Evolutionary conservation across 2,113 vertebrate genomes (phyloP).

Genomic region (Chaenogobius annularis): DNA sequence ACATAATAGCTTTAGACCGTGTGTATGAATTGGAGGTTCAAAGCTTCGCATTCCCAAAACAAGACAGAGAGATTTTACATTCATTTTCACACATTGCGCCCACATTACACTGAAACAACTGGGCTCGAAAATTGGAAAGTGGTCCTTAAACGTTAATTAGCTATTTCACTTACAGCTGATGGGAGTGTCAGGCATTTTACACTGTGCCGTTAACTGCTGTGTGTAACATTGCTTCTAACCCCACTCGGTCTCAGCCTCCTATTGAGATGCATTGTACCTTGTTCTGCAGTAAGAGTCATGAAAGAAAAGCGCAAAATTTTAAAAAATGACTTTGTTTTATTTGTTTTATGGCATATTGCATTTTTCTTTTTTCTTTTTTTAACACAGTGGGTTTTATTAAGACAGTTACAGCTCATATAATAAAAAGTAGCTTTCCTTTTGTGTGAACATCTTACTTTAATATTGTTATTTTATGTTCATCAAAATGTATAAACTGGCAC

Average conservation of each 20-base stretch:
- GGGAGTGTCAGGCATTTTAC: conserved; percentile 1
- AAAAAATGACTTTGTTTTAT: too few species aligned
- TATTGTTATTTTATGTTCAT: too few species aligned
- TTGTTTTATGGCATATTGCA: too few species aligned
- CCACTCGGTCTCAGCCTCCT: not conserved
- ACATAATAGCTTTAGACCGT: not conserved
- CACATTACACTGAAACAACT: not conserved
- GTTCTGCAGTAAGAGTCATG: not conserved
- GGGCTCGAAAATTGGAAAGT: not conserved
- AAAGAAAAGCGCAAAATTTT: not conserved
- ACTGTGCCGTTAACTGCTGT: conserved; percentile 9
- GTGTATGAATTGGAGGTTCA: not conserved
- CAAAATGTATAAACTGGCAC: too few species aligned
- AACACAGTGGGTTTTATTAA: too few species aligned
- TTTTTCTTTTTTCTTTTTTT: too few species aligned
- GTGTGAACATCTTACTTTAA: too few species aligned
- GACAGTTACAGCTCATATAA: too few species aligned
- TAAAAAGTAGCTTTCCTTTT: too few species aligned
- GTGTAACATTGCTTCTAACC: not conserved
- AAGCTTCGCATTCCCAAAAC: not conserved
- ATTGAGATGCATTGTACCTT: not conserved
- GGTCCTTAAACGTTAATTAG: conserved; percentile 17
- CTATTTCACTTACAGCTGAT: conserved; percentile 8
- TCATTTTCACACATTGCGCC: not conserved
- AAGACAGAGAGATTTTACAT: not conserved